These are phyloP conservation scores for Lucinisca nassula DNA, from an alignment of 2,888 invertebrate species.

Conservation along the genomic window DNA sequence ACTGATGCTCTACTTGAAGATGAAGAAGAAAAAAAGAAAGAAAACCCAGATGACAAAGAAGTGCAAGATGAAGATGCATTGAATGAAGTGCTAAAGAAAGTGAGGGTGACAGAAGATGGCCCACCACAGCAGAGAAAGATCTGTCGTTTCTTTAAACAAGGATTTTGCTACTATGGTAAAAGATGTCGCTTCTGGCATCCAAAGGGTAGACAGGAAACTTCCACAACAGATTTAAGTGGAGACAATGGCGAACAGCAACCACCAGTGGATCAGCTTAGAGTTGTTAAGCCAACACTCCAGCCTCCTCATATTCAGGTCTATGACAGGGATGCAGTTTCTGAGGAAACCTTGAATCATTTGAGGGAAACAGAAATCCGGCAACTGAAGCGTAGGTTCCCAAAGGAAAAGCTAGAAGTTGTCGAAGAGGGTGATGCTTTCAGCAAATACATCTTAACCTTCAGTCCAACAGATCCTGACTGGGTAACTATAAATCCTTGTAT, in stretches of 20 bases:
- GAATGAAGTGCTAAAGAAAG: not conserved
- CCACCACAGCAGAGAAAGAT: slow-evolving; percentile 4
- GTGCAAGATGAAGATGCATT: slow-evolving; percentile 41
- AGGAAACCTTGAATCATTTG: slow-evolving; percentile 71
- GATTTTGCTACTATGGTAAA: slow-evolving; percentile 75
- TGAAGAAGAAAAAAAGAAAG: slow-evolving; percentile 3
- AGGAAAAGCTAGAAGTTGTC: slow-evolving; percentile 68
- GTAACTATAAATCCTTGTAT: too few species aligned
- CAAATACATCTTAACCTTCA: slow-evolving; percentile 73
- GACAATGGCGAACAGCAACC: not conserved
- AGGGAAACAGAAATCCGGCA: slow-evolving; percentile 80
- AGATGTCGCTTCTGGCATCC: slow-evolving; percentile 78
- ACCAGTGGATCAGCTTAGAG: not conserved
- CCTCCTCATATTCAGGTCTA: slow-evolving; percentile 42
- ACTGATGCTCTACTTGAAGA: not conserved
- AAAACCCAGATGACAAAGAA: slow-evolving; percentile 33
- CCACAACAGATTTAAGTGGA: not conserved
- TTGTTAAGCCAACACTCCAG: not conserved
- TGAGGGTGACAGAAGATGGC: not conserved
- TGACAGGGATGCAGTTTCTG: slow-evolving; percentile 63
- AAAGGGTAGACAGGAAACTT: not conserved
- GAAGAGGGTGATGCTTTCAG: slow-evolving; percentile 68
- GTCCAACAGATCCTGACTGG: slow-evolving; percentile 86
- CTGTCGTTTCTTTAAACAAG: slow-evolving; percentile 68
- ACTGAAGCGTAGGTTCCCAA: slow-evolving; percentile 82